These are phyloP conservation scores for Diachasma alloeum DNA, from an alignment of 1,140 invertebrate species.

Conservation along the genomic window DNA sequence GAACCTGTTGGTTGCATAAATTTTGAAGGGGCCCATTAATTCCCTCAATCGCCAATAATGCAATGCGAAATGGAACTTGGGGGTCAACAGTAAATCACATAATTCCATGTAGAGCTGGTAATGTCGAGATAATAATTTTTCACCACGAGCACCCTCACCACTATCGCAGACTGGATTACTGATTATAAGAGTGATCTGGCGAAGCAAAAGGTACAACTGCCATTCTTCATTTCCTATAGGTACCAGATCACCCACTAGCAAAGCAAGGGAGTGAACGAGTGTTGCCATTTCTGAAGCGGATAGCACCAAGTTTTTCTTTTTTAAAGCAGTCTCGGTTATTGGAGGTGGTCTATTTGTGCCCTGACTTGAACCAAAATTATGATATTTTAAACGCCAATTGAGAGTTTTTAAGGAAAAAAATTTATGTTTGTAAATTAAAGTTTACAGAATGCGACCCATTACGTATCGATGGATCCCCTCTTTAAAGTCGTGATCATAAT, in stretches of 20 bases:
- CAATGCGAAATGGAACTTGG: constrained; percentile 39
- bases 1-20: constrained; percentile 30
- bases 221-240: constrained; percentile 32
- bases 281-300: constrained; percentile 40
- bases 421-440: constrained; percentile 31
- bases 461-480: constrained; percentile 39
- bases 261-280: constrained; percentile 33
- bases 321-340: constrained; percentile 31
- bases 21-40: constrained; percentile 31
- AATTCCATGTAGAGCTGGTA: constrained; percentile 34
- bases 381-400: constrained; percentile 35
- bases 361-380: constrained; percentile 18
- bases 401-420: constrained; percentile 25
- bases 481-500: constrained; percentile 38
- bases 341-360: constrained; percentile 23
- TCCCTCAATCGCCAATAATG: constrained; percentile 33
- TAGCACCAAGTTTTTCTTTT: constrained; percentile 29
- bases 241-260: constrained; percentile 42
- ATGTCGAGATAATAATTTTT: constrained; percentile 26
- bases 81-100: constrained; percentile 32
- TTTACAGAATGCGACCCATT: constrained; percentile 28
- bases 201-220: constrained; percentile 33
- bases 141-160: neutral
- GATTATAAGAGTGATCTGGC: constrained; percentile 39
- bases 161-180: neutral